Percentiles rank a stretch among this genome's conserved stretches.
phyloP scores from a whole-genome alignment of 1,140 invertebrate species.

The Drosophila arawakana region DNA sequence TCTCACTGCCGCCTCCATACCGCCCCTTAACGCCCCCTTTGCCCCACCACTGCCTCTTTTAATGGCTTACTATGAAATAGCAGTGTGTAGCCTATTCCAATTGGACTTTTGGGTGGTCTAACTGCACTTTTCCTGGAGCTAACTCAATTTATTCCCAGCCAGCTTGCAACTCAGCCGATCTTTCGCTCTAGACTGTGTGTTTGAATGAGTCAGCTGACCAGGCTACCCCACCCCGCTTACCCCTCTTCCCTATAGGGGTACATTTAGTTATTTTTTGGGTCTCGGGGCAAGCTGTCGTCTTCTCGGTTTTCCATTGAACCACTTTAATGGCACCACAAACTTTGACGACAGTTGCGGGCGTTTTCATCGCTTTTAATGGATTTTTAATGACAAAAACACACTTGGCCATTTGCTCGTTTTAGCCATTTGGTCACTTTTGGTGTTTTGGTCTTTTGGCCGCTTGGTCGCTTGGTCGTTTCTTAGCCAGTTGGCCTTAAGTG shows the following conservation, averaged over 20 bases:
- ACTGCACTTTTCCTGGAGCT: slow-evolving; percentile 23
- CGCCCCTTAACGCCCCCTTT: not conserved
- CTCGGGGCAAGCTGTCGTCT: slow-evolving; percentile 26
- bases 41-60: slow-evolving; percentile 18
- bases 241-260: not conserved
- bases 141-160: too few species aligned
- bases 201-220: not conserved
- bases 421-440: too few species aligned
- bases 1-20: slow-evolving; percentile 40
- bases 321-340: slow-evolving; percentile 34
- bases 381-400: slow-evolving; percentile 75
- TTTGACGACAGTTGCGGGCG: slow-evolving; percentile 50
- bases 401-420: slow-evolving; percentile 16
- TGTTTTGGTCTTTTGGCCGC: too few species aligned
- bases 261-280: not conserved
- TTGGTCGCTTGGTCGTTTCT: too few species aligned
- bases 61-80: slow-evolving; percentile 70
- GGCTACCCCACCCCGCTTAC: not conserved
- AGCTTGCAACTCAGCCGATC: too few species aligned
- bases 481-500: slow-evolving; percentile 42
- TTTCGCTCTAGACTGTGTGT: not conserved
- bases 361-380: slow-evolving; percentile 56
- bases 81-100: not conserved
- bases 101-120: slow-evolving; percentile 20
- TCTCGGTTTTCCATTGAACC: slow-evolving; percentile 18